Evolutionary conservation across 2,797 vertebrate genomes (phyloP), one percentile per base, ranked within the genome.

Genomic region (Euthynnus affinis): DNA sequence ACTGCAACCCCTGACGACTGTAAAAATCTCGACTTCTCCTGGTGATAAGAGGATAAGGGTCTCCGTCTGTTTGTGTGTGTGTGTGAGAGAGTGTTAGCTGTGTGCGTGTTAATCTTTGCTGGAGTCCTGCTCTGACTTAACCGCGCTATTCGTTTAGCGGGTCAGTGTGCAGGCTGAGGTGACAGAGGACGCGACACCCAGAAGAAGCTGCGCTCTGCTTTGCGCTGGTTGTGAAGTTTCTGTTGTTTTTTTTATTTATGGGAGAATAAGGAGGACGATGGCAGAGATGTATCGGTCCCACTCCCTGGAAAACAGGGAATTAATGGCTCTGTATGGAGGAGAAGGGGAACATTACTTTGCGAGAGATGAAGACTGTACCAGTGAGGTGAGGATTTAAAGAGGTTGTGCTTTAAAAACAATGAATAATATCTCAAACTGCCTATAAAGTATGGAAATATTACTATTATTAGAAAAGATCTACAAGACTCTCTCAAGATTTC

Each of bases 1-100:
- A 60, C 14, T 12, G 61, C 65, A 56, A 52, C 51, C n/a, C 27
- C 52, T 27, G 49, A 23, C 5, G 8, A 57, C 80, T 48, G 65
- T 25, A 46, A 29, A 72, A 87, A 71, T 68, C 70, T 48, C 7
- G 0, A 76, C 68, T 80, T 67, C 80, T 75, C 12, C 76, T 51
- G 53, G 42, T 34, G 59, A 56, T 93, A 91, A 93, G 89, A 91
- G 80, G 91, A 92, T 93, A 20, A 91, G 18, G 40, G 76, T 44
- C 10, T 65, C 18, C 14, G 63, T 67, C 6, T 71, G 22, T 49
- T 49, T 46, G 66, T 49, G 44, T 63, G 57, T 48, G 64, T 73
- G 56, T 58, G 46, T 71, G 27, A 52, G 22, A 52, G 18, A 59
- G 60, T 40, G 61, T 66, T 22, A 7, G 53, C 29, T 49, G 51